Base-by-base conservation (phyloP, 2,113 vertebrate genomes). In the Sciurus niger region DNA sequence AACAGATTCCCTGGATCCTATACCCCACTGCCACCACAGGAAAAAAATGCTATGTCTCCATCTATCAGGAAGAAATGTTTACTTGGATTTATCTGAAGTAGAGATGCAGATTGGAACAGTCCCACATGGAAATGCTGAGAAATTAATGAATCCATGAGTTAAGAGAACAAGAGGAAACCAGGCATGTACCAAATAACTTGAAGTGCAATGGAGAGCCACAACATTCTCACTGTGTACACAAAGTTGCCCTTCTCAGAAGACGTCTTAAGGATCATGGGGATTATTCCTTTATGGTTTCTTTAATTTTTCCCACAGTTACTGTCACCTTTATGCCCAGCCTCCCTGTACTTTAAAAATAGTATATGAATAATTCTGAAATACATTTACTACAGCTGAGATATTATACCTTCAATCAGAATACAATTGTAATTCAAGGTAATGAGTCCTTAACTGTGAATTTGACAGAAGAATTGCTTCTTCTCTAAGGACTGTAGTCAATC, bases 291-390 rank as follows among this genome's bases (percentile, higher is more conserved):
- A 84, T 46, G 6, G 16, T 92, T 84, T 68, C 77, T 51, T 94
- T 93, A 90, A 89, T 93, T 84, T 94, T 84, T 95, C 28, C 24
- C 84, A 67, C 22, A 86, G 55, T 95, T 73, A 92, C 34, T 95
- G 72, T 58, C 72, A 84, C 46, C 90, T 96, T 92, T 92, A 55
- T 1, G 70, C 34, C 24, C 2, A 85, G 46, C 14, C 20, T 67
- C 78, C 76, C 30, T 78, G 5, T 79, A 89, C 34, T 89, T 94
- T 96, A 90, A 97, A 72, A 94, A 84, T 46, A 88, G 25, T 67
- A 25, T 92, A 22, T 63, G 58, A 80, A 84, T 80, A 51, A 84
- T 77, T 95, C 65, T 30, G 25, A 95, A 96, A 82, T 91, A 43
- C 43, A 85, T 90, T 89, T 94, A 94, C 68, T 89, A 93, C 9